Conservation (phyloP, 2,797 vertebrate genomes). For the Danio jaintianensis region DNA sequence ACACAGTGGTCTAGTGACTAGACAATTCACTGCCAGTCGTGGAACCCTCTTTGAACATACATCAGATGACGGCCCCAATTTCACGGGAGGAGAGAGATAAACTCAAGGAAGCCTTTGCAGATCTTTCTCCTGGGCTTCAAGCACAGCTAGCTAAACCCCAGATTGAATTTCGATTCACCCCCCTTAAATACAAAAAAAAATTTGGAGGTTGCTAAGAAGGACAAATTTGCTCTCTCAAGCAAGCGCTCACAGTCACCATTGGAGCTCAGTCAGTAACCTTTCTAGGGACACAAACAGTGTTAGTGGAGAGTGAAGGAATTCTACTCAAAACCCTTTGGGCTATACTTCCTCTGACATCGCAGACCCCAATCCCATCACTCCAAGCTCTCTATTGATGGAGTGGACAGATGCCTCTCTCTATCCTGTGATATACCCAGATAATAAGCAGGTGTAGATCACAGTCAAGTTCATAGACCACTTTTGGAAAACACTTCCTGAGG, state of each 20-base stretch:
- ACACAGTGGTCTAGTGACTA: too few relatives aligned
- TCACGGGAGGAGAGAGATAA: neutral
- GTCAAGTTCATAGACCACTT: slow-evolving; percentile 27
- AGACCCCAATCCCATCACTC: neutral
- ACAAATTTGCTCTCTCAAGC: slow-evolving; percentile 3
- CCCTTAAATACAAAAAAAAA: neutral
- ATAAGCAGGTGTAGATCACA: neutral
- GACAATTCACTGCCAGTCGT: neutral
- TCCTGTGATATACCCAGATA: neutral
- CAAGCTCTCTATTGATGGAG: slow-evolving; percentile 32
- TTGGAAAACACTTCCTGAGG: neutral
- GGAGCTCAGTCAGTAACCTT: neutral
- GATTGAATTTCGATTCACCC: neutral
- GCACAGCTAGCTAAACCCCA: neutral
- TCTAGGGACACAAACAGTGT: neutral
- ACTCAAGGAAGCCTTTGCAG: slow-evolving; percentile 4
- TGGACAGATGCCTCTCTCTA: neutral
- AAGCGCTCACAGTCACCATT: neutral
- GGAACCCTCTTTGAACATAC: neutral
- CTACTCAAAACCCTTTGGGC: slow-evolving; percentile 33
- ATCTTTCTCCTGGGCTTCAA: neutral
- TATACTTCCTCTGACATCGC: neutral
- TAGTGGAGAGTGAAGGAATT: slow-evolving; percentile 29
- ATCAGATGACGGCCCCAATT: slow-evolving; percentile 20
- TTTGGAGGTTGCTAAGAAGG: neutral